Evolutionary conservation across 2,113 vertebrate genomes (phyloP), one percentile per base, ranked within the genome.

Genomic region (Acanthochromis polyacanthus): DNA sequence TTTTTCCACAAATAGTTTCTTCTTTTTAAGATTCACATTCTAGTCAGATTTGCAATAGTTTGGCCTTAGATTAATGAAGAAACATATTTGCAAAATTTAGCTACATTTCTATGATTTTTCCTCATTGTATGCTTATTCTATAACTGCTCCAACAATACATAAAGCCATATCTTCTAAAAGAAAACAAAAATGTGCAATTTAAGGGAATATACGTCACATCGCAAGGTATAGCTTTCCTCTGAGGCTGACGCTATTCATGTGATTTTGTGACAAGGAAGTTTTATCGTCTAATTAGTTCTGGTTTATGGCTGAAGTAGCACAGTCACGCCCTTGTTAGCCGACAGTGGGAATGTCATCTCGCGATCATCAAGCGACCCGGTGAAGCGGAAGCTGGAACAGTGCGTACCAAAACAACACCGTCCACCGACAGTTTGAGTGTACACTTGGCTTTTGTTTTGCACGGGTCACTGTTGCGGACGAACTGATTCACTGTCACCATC

Each of bases 371-470:
- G 53, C 20, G 2, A 23, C 7, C 66, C 78, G 60, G 52, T 55
- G 68, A 83, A 80, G 88, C 86, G 58, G 83, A 91, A 84, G 79
- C 68, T 46, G 85, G 88, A 87, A 91, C 91, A 90, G 32, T 12
- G 25, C 68, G 90, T 89, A 57, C 89, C 78, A 85, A 71, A 89
- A 78, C 70, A 86, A 74, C 77, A 50, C 5, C 71, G 52, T 16
- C 19, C 81, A 59, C 30, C 48, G 45, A 84, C 78, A 57, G 85
- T 76, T 82, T 32, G 70, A 75, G 77, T 9, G 15, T 78, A 86
- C 81, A 69, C 60, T 80, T 59, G 69, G 78, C 80, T 80, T 86
- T 75, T 85, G 53, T 84, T 88, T 59, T 15, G 67, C 55, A 11
- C 0, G 11, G 64, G 72, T 53, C 63, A 30, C 30, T 52, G 61